Conservation (phyloP, 2,797 vertebrate genomes). For the Bradypodion pumilum region DNA sequence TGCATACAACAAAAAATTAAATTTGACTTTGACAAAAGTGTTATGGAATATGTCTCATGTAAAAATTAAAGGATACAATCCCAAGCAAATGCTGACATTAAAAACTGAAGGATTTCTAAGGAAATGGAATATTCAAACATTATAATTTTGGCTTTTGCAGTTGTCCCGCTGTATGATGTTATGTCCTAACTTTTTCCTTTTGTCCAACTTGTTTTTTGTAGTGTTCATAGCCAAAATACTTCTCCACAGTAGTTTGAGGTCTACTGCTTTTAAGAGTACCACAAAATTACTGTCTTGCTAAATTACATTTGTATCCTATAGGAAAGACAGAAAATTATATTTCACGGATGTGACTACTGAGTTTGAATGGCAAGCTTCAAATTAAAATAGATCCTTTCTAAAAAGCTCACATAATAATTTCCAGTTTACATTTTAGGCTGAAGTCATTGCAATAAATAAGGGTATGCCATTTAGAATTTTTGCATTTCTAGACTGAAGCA, state of each 20-base stretch:
- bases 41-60: conserved; percentile 34
- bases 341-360: conserved; percentile 18
- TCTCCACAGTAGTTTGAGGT: conserved; percentile 19
- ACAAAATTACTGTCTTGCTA: conserved; percentile 35
- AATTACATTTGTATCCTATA: conserved; percentile 7
- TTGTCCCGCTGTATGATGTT: conserved; percentile 42
- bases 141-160: conserved; percentile 40
- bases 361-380: background rate
- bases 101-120: conserved; percentile 32
- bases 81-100: conserved; percentile 31
- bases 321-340: conserved; percentile 45
- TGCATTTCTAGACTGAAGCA: no score
- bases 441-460: background rate
- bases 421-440: conserved; percentile 13
- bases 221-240: conserved; percentile 41
- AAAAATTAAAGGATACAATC: conserved; percentile 40
- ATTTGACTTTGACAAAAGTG: background rate
- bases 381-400: background rate
- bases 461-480: no score
- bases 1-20: background rate
- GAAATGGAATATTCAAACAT: conserved; percentile 20
- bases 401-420: conserved; percentile 7
- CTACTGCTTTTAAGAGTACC: conserved; percentile 39
- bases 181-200: conserved; percentile 39
- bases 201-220: conserved; percentile 40